phyloP scores from a whole-genome alignment of 2,797 vertebrate species.

The Pristis pectinata region DNA sequence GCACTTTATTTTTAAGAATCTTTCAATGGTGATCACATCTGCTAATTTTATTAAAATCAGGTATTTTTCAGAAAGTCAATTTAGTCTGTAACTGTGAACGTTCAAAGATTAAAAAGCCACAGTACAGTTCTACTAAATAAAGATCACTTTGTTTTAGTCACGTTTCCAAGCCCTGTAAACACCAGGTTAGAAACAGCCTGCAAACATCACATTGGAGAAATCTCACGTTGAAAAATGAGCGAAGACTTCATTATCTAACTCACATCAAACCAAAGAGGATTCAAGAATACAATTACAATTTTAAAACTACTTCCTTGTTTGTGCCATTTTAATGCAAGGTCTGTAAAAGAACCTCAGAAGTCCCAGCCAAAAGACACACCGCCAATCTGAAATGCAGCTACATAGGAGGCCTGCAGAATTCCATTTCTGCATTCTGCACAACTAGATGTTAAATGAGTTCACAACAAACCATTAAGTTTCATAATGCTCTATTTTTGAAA shows the following conservation, averaged over 20 bases:
- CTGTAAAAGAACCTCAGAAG: not conserved
- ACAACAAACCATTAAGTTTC: not conserved
- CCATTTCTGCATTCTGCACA: not conserved
- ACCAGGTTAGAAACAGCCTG: not conserved
- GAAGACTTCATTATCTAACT: not conserved
- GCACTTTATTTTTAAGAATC: not conserved
- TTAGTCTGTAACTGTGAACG: not conserved
- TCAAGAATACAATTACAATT: not conserved
- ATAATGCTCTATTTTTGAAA: conserved; percentile 15
- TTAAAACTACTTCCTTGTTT: conserved; percentile 2
- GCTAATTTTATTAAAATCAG: not conserved
- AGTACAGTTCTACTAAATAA: not conserved
- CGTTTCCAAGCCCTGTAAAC: not conserved
- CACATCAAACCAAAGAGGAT: not conserved
- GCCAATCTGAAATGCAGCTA: not conserved
- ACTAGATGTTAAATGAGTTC: not conserved
- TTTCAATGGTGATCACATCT: not conserved
- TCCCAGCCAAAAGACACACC: not conserved
- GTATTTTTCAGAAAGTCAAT: not conserved
- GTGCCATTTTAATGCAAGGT: not conserved
- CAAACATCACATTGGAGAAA: not conserved
- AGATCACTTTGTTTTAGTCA: not conserved
- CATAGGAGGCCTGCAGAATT: not conserved
- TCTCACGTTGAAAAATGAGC: not conserved
- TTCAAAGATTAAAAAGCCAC: not conserved